Evolutionary conservation across 2,888 invertebrate genomes (phyloP).

Genomic region (Myopa testacea): DNA sequence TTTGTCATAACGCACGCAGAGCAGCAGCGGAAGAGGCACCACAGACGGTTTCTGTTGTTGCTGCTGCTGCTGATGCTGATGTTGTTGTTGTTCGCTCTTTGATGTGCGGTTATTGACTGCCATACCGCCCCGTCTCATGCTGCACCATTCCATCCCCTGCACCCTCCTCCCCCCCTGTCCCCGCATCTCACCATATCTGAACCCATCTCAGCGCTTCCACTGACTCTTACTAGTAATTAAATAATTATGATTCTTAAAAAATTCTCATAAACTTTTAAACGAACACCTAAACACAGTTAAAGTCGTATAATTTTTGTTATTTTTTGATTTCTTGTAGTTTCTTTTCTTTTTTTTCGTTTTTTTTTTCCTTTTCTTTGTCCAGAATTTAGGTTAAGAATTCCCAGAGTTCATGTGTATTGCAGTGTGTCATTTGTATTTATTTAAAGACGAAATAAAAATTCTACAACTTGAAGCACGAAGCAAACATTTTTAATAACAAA

Average conservation of each 20-base stretch:
- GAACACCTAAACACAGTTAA: conserved; percentile 13
- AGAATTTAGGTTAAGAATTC: not conserved
- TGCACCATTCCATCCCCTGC: not conserved
- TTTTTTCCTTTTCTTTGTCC: not conserved
- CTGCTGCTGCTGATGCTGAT: not conserved
- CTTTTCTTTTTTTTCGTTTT: not conserved
- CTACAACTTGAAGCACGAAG: too few relatives aligned
- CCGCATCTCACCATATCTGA: too few relatives aligned
- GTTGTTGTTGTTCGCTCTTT: conserved; percentile 21
- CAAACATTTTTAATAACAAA: too few relatives aligned
- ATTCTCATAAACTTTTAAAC: not conserved
- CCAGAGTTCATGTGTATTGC: not conserved
- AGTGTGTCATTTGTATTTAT: not conserved
- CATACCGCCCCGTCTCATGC: not conserved
- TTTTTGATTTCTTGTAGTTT: not conserved
- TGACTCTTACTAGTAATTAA: conserved; percentile 6
- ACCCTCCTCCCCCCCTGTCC: too few relatives aligned
- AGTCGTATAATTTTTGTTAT: not conserved
- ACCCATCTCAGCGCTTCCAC: not conserved
- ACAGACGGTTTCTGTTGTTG: not conserved
- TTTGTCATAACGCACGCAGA: conserved; percentile 12
- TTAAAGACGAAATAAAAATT: too few relatives aligned
- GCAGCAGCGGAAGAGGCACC: not conserved
- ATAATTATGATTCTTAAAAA: conserved; percentile 14
- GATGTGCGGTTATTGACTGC: conserved; percentile 26